A percentile compares a stretch with the other conserved stretches of the same genome.
Evolutionary conservation across 2,113 vertebrate species (phyloP).

Genomic region (Isichthys henryi): DNA sequence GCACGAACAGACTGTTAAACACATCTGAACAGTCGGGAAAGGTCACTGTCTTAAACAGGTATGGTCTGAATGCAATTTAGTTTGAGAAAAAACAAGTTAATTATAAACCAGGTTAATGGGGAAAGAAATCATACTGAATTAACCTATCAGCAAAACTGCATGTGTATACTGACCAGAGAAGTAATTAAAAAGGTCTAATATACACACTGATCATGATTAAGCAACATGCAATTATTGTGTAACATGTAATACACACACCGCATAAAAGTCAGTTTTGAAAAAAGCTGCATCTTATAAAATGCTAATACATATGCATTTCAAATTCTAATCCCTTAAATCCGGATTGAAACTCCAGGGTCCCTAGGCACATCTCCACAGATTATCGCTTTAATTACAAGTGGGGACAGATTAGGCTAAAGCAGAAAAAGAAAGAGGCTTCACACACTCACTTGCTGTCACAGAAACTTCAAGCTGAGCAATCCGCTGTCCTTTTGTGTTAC

Average conservation of each 20-base stretch:
- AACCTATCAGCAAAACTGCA: not conserved
- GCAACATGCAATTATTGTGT: not conserved
- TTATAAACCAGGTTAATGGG: not conserved
- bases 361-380: constrained; percentile 33
- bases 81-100: not conserved
- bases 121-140: not conserved
- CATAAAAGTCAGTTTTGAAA: not conserved
- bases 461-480: constrained; percentile 45
- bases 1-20: not conserved
- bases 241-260: not conserved
- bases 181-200: not conserved
- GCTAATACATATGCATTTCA: not conserved
- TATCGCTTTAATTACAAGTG: constrained; percentile 35
- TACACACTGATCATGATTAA: not conserved
- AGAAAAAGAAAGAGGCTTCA: constrained; percentile 35
- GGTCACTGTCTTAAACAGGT: not conserved
- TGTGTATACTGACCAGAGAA: not conserved
- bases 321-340: not conserved
- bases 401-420: constrained; percentile 35
- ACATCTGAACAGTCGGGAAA: not conserved
- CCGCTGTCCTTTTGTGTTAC: constrained; percentile 36
- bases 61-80: not conserved
- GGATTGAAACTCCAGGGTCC: not conserved
- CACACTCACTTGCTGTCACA: constrained; percentile 54
- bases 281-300: not conserved